Evolutionary conservation across 2,113 vertebrate species (phyloP), one percentile per base, ranked within the genome.

Genomic region (Cromileptes altivelis): DNA sequence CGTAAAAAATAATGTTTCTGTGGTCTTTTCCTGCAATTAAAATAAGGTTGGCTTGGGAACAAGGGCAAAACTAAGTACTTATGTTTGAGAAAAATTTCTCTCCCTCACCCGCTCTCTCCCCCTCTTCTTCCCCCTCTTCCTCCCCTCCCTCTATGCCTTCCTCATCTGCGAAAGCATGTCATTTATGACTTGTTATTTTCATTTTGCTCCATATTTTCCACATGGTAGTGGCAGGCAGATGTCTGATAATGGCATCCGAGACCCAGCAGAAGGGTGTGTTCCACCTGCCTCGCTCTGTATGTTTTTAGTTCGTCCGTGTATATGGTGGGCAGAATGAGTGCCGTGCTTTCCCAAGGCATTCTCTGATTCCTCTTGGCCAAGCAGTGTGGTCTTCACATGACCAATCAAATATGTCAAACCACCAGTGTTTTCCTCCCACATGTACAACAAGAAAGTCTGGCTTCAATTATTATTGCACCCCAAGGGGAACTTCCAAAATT

Each of bases 341-440:
- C 63, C 49, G 40, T 64, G 72, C 71, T 88, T 88, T 90, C 88
- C 82, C 80, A 84, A 85, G 80, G 78, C 81, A 21, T 90, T 88
- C 83, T 87, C 71, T 70, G 40, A 67, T 82, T 88, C 83, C 75
- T 90, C 70, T 83, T 74, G 78, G 82, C 87, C 92, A 78, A 75
- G 82, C 89, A 58, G 90, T 95, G 95, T 94, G 93, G 93, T 95
- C 93, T 93, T 93, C 90, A 93, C 89, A 91, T 93, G 92, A 94
- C 94, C 93, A 92, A 95, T 94, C 94, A 95, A 94, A 93, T 81
- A 93, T 92, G 93, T 94, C 93, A 92, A 91, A 92, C 89, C 85
- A 53, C 85, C 88, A 83, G 88, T 90, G 88, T 91, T 86, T 87
- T 86, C 80, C 89, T 88, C 90, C 87, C 81, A 88, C 91, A 92